phyloP scores from a whole-genome alignment of 2,888 invertebrate genomes.

The Cerastis rubricosa region DNA sequence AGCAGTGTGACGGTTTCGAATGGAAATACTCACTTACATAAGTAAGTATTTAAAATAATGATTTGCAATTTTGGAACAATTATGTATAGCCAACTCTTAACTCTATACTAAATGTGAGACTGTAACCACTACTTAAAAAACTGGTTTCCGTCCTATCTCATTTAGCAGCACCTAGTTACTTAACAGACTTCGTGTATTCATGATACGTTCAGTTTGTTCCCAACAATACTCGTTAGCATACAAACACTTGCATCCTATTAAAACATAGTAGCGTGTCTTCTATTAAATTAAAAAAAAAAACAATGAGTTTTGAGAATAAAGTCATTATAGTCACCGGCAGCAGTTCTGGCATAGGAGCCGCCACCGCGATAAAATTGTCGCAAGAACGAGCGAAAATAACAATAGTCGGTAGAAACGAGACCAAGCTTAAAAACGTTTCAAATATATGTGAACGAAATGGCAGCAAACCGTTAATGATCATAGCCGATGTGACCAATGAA shows the following conservation, averaged over 20 bases:
- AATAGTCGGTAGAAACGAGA: constrained; percentile 68
- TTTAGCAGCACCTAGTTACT: not conserved
- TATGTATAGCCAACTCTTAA: not conserved
- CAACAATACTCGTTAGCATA: constrained; percentile 11
- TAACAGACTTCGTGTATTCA: constrained; percentile 11
- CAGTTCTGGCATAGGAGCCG: constrained; percentile 70
- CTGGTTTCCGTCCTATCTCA: constrained; percentile 19
- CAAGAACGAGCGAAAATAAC: constrained; percentile 64
- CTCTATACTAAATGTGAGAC: not conserved
- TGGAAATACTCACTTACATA: not conserved
- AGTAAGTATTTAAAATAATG: not conserved
- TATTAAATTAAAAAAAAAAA: constrained; percentile 11
- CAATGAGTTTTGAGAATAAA: constrained; percentile 68
- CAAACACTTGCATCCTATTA: constrained; percentile 1
- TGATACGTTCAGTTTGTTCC: constrained; percentile 20
- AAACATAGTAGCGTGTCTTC: constrained; percentile 1
- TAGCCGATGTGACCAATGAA: constrained; percentile 69
- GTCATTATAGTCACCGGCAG: constrained; percentile 69
- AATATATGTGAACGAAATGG: constrained; percentile 63
- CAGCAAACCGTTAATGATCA: constrained; percentile 64
- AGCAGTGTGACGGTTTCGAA: not conserved
- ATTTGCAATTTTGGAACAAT: not conserved
- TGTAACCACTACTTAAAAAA: constrained; percentile 4
- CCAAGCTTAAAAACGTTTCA: constrained; percentile 63
- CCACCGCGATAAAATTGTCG: constrained; percentile 62